These are phyloP conservation scores for Muschampia plurimacula DNA, from an alignment of 2,888 invertebrate genomes.

Conservation along the genomic window DNA sequence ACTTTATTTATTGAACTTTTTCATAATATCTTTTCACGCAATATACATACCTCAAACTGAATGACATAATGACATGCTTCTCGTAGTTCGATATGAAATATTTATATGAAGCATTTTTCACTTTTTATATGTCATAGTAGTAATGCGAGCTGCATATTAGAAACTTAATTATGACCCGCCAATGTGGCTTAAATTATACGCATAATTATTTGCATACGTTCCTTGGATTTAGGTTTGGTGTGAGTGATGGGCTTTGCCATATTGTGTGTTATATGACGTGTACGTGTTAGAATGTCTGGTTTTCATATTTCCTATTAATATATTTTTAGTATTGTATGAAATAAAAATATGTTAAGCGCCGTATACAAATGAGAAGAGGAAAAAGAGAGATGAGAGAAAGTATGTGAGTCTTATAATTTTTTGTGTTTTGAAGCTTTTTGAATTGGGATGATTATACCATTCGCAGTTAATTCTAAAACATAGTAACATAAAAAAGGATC, in stretches of 20 bases:
- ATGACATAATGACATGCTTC: background rate
- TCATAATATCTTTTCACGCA: background rate
- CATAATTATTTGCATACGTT: conserved; percentile 28
- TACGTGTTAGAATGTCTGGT: conserved; percentile 29
- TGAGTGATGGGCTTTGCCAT: conserved; percentile 28
- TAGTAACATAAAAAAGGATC: too few species aligned
- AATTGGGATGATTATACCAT: too few species aligned
- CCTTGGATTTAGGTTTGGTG: background rate
- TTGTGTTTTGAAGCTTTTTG: background rate
- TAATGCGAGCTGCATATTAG: conserved; percentile 31
- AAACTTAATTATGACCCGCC: conserved; percentile 20
- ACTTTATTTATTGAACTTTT: background rate
- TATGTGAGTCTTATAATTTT: background rate
- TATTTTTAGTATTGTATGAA: background rate
- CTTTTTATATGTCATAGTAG: conserved; percentile 6
- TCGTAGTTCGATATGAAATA: background rate
- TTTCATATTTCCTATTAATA: conserved; percentile 15
- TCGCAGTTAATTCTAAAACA: too few species aligned
- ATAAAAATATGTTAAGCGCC: background rate
- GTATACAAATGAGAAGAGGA: background rate
- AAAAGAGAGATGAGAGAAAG: background rate
- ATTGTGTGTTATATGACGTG: conserved; percentile 7
- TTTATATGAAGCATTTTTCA: conserved; percentile 5
- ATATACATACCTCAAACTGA: background rate
- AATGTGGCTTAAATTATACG: conserved; percentile 9